Conservation (phyloP, 2,113 vertebrate species). For the Arenaria interpres region DNA sequence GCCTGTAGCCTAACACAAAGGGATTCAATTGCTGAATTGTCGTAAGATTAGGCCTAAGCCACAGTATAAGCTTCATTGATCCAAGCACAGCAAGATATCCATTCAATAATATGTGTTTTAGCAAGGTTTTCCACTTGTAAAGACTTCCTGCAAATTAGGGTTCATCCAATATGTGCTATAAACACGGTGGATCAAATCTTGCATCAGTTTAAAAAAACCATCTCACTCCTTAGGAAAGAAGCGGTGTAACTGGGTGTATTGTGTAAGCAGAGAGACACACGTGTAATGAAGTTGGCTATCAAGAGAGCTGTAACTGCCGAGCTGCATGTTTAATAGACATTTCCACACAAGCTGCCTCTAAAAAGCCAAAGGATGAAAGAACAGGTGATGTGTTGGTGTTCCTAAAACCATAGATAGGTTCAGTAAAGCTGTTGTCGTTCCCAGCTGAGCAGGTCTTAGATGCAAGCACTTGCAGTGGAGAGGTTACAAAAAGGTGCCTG, state of each 20-base stretch:
- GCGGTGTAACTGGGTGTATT: background rate
- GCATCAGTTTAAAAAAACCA: background rate
- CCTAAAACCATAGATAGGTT: background rate
- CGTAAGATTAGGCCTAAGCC: slow-evolving; percentile 65
- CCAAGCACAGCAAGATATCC: slow-evolving; percentile 54
- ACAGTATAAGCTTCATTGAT: slow-evolving; percentile 70
- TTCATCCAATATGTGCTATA: slow-evolving; percentile 44
- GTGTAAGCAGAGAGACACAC: background rate
- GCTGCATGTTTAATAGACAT: background rate
- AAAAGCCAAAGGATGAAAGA: background rate
- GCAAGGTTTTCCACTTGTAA: slow-evolving; percentile 66
- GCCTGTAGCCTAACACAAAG: slow-evolving; percentile 37
- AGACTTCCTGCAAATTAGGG: slow-evolving; percentile 67
- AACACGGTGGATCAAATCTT: slow-evolving; percentile 30
- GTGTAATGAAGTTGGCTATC: background rate
- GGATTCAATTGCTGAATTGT: slow-evolving; percentile 58
- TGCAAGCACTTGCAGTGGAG: background rate
- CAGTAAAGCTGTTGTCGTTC: background rate
- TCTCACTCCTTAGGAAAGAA: background rate
- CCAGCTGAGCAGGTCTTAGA: background rate
- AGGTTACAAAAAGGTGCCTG: background rate
- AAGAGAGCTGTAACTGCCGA: background rate
- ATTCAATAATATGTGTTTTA: slow-evolving; percentile 68
- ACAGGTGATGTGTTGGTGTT: background rate
- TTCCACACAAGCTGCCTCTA: background rate